Evolutionary conservation across 2,113 vertebrate genomes (phyloP).

Genomic region (Sclerurus mexicanus): DNA sequence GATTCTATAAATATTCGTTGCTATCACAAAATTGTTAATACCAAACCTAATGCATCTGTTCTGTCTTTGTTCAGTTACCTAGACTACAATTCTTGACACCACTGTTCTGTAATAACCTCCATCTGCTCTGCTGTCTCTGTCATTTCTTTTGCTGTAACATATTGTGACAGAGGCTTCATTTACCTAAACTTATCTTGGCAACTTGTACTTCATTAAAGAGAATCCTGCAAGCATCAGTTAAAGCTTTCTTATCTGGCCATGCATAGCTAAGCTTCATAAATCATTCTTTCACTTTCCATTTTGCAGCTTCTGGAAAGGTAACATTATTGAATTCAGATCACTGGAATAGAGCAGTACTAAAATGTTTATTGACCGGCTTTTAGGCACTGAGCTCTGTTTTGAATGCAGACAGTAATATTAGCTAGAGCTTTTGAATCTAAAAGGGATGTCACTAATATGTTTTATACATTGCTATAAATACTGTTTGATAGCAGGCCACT

Average conservation of each 20-base stretch:
- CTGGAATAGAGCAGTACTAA: constrained; percentile 72
- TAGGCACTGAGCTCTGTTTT: constrained; percentile 61
- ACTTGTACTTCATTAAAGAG: constrained; percentile 82
- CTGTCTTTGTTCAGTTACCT: constrained; percentile 73
- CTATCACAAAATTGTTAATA: constrained; percentile 72
- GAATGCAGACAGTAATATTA: constrained; percentile 66
- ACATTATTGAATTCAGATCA: constrained; percentile 80
- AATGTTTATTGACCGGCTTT: constrained; percentile 79
- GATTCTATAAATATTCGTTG: constrained; percentile 56
- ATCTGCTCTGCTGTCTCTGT: constrained; percentile 75
- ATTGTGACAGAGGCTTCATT: constrained; percentile 81
- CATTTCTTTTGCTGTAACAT: constrained; percentile 76
- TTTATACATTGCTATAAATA: constrained; percentile 65
- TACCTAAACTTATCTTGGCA: constrained; percentile 82
- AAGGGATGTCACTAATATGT: constrained; percentile 56
- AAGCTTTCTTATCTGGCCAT: constrained; percentile 77
- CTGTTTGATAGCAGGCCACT: constrained; percentile 23
- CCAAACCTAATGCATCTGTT: constrained; percentile 70
- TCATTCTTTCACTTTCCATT: constrained; percentile 80
- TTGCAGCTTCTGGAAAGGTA: constrained; percentile 74
- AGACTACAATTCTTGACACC: constrained; percentile 72
- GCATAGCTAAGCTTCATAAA: constrained; percentile 81
- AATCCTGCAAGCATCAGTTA: constrained; percentile 79
- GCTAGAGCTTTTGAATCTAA: constrained; percentile 68
- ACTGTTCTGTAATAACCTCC: constrained; percentile 75